Percentiles rank a stretch among this genome's conserved stretches.
These are phyloP conservation scores for Onychostoma macrolepis DNA, from an alignment of 2,113 vertebrate genomes.

Conservation along the genomic window DNA sequence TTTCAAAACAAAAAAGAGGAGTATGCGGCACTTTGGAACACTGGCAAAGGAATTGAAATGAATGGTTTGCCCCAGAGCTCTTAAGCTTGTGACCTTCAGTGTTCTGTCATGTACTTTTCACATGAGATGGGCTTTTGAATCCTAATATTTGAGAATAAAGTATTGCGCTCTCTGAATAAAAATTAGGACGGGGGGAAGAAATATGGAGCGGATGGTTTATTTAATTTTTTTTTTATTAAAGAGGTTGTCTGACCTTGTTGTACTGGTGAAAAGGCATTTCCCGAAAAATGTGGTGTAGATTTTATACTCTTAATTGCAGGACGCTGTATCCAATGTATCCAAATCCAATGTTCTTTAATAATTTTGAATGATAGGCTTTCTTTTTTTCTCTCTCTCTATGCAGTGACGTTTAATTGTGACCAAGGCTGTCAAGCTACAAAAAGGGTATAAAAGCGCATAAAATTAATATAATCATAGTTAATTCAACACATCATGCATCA, in stretches of 20 bases:
- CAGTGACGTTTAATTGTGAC: no score
- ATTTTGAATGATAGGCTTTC: neutral
- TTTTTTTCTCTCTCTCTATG: neutral
- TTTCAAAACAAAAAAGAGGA: conserved; percentile 52
- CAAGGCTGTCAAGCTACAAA: neutral
- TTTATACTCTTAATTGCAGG: neutral
- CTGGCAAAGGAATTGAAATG: conserved; percentile 57
- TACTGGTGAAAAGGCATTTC: conserved; percentile 3
- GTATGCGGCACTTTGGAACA: conserved; percentile 54
- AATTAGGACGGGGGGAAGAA: conserved; percentile 49
- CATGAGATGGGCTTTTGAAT: conserved; percentile 57
- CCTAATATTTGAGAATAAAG: conserved; percentile 58
- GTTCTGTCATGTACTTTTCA: conserved; percentile 59
- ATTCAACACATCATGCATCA: neutral
- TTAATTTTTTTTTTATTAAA: conserved; percentile 24
- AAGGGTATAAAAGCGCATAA: neutral
- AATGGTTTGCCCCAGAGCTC: conserved; percentile 60
- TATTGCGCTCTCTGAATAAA: conserved; percentile 48
- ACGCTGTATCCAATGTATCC: no score
- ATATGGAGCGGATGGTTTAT: conserved; percentile 25
- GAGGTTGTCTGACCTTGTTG: conserved; percentile 50
- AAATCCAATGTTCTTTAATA: neutral
- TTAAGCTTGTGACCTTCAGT: conserved; percentile 62
- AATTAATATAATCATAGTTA: neutral
- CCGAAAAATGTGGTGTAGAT: neutral